Conservation (phyloP, 2,113 vertebrate species). For the Mormoops blainvillei region DNA sequence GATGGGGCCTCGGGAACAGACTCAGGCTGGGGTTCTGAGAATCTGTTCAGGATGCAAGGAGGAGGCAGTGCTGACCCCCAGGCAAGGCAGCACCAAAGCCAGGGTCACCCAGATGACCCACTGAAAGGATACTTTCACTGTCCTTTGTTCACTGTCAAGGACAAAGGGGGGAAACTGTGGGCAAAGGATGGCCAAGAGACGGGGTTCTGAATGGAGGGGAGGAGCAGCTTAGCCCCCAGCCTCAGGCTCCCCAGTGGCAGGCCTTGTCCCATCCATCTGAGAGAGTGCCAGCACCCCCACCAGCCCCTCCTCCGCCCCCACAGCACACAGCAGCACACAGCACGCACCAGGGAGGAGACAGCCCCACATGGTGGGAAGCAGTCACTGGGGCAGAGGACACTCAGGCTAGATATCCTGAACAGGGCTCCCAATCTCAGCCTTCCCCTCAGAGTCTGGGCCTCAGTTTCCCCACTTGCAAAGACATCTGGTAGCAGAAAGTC, state of each 20-base stretch:
- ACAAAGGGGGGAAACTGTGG: not conserved
- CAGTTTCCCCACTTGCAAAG: not conserved
- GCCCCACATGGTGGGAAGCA: not conserved
- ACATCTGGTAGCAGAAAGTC: not conserved
- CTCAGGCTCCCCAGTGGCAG: not conserved
- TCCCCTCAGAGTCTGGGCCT: not conserved
- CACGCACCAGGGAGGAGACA: fast-evolving
- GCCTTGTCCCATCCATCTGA: not conserved
- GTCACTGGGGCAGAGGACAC: not conserved
- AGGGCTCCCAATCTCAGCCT: not conserved
- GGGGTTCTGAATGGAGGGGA: not conserved
- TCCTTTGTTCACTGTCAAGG: fast-evolving
- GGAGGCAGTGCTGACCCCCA: not conserved
- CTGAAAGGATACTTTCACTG: too few relatives aligned
- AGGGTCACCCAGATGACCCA: not conserved
- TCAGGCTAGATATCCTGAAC: not conserved
- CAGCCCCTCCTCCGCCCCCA: too few relatives aligned
- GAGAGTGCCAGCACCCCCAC: not conserved
- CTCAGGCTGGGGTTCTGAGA: not conserved
- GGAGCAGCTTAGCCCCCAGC: not conserved
- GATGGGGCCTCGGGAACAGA: not conserved
- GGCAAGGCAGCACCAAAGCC: not conserved
- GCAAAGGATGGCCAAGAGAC: not conserved
- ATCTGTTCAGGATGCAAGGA: not conserved
- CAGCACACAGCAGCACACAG: too few relatives aligned